Evolutionary conservation across 2,888 invertebrate species (phyloP).

Genomic region (Rhagium mordax): DNA sequence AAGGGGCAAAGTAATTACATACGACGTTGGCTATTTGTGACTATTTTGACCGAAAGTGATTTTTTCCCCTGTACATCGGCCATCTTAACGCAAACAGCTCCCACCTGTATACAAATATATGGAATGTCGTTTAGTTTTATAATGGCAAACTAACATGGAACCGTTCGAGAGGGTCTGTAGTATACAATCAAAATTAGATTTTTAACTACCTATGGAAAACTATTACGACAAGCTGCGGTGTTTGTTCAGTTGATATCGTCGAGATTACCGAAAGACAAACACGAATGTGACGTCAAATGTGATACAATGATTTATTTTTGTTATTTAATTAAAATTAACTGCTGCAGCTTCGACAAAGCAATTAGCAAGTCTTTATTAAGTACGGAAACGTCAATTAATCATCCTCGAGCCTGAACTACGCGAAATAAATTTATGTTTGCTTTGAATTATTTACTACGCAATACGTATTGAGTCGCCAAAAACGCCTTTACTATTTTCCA

Average conservation of each 20-base stretch:
- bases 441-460: neutral
- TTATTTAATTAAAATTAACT: slow-evolving; percentile 28
- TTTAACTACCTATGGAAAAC: neutral
- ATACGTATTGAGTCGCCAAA: neutral
- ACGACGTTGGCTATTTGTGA: too few species aligned
- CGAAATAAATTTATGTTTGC: slow-evolving; percentile 11
- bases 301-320: slow-evolving; percentile 9
- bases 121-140: slow-evolving; percentile 24
- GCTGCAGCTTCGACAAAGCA: slow-evolving; percentile 14
- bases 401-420: neutral
- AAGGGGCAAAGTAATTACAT: slow-evolving; percentile 1
- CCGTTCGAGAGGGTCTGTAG: slow-evolving; percentile 16
- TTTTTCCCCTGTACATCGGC: neutral
- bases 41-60: too few species aligned
- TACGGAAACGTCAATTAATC: slow-evolving; percentile 18
- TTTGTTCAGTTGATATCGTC: slow-evolving; percentile 11
- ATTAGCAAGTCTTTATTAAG: slow-evolving; percentile 29
- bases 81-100: neutral
- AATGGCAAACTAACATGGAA: neutral
- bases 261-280: slow-evolving; percentile 9
- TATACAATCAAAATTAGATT: neutral
- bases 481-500: neutral
- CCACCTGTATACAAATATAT: neutral
- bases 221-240: slow-evolving; percentile 15
- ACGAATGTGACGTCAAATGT: neutral